A percentile compares a stretch with the other conserved stretches of the same genome.
Evolutionary conservation across 2,113 vertebrate species (phyloP).

Genomic region (Cyphomyrus discorhynchus): DNA sequence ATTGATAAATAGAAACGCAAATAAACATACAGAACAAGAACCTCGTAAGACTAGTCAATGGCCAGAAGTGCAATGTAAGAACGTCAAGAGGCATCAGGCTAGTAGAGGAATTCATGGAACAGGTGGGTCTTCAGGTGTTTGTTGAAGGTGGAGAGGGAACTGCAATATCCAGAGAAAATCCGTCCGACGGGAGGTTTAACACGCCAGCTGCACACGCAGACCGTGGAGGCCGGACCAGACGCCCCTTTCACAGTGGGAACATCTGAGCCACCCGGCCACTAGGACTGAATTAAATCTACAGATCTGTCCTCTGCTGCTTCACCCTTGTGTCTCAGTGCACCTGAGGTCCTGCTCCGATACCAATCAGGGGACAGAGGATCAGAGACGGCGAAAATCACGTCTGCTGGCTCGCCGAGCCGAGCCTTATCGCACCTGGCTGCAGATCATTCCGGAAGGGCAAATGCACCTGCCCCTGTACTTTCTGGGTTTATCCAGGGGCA

Average conservation of each 20-base stretch:
- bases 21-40: background rate
- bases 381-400: constrained; percentile 50
- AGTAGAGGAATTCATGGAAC: background rate
- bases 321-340: background rate
- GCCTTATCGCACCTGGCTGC: constrained; percentile 55
- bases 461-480: constrained; percentile 62
- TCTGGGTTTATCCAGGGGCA: constrained; percentile 45
- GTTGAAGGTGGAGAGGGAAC: background rate
- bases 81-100: background rate
- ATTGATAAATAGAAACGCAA: background rate
- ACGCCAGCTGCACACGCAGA: background rate
- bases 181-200: background rate
- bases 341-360: background rate
- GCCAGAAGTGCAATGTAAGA: background rate
- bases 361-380: constrained; percentile 27
- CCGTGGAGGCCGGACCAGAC: background rate
- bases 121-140: background rate
- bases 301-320: background rate
- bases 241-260: background rate
- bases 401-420: constrained; percentile 48
- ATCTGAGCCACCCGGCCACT: background rate
- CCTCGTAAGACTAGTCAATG: background rate
- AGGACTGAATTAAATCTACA: background rate
- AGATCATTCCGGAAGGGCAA: constrained; percentile 65
- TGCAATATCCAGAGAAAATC: background rate